These are phyloP conservation scores for Caenorhabditis plicata DNA, from an alignment of 2,888 invertebrate species.

Conservation along the genomic window DNA sequence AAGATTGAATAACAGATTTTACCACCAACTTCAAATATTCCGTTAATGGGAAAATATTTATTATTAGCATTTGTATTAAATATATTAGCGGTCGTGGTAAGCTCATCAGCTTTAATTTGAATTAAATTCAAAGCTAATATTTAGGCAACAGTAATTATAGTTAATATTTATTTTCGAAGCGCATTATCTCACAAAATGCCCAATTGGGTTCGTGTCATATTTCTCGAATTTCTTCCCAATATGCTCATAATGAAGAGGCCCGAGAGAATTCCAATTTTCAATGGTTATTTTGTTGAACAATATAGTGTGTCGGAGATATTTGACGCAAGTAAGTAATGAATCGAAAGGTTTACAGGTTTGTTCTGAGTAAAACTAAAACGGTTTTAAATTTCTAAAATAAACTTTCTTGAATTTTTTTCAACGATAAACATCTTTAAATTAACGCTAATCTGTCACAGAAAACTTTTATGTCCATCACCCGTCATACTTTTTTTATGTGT, in stretches of 20 bases:
- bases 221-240: constrained; percentile 78
- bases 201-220: constrained; percentile 84
- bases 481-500: too few species aligned
- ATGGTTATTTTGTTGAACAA: constrained; percentile 61
- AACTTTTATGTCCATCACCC: too few species aligned
- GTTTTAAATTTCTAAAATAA: too few species aligned
- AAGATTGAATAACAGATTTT: constrained; percentile 73
- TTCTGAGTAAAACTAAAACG: not conserved
- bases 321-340: constrained; percentile 49
- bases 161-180: constrained; percentile 96
- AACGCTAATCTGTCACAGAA: too few species aligned
- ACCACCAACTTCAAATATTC: constrained; percentile 94
- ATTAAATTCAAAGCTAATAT: not conserved
- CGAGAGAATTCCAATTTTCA: constrained; percentile 68
- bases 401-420: too few species aligned
- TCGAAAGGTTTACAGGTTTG: not conserved
- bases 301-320: constrained; percentile 62
- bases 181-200: constrained; percentile 98
- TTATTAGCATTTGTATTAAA: constrained; percentile 98
- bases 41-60: constrained; percentile 97
- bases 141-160: constrained; percentile 50
- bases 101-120: not conserved
- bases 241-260: constrained; percentile 87
- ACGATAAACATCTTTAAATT: too few species aligned
- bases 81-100: constrained; percentile 96